Percentiles rank a stretch among this genome's conserved stretches.
These are phyloP conservation scores for Threskiornis aethiopicus DNA, from an alignment of 2,797 vertebrate species.

Conservation along the genomic window DNA sequence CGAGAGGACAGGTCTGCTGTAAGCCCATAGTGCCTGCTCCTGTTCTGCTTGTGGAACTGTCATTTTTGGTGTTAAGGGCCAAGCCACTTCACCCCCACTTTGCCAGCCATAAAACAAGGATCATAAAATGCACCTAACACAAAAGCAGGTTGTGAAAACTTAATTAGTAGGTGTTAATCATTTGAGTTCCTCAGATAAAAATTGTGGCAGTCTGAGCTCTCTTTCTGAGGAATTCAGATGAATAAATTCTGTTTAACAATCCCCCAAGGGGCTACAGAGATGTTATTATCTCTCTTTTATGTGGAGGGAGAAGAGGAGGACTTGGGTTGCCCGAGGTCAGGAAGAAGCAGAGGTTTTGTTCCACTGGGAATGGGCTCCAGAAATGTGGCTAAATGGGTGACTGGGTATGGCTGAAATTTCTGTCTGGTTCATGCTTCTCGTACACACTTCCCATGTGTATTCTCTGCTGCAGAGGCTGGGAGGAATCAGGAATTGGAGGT, in stretches of 20 bases:
- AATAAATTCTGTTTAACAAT: neutral
- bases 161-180: neutral
- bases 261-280: neutral
- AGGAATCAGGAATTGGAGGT: neutral
- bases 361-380: neutral
- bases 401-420: neutral
- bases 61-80: neutral
- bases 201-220: neutral
- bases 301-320: neutral
- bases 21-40: neutral
- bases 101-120: neutral
- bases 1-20: neutral
- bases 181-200: neutral
- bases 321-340: neutral
- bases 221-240: neutral
- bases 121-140: neutral
- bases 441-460: accelerated
- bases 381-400: neutral
- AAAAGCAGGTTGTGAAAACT: neutral
- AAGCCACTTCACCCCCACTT: neutral
- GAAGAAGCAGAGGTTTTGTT: neutral
- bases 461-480: neutral
- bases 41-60: neutral
- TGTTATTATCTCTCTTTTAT: neutral
- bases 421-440: accelerated